Conservation (phyloP, 2,888 invertebrate genomes). For the Keiferia lycopersicella region DNA sequence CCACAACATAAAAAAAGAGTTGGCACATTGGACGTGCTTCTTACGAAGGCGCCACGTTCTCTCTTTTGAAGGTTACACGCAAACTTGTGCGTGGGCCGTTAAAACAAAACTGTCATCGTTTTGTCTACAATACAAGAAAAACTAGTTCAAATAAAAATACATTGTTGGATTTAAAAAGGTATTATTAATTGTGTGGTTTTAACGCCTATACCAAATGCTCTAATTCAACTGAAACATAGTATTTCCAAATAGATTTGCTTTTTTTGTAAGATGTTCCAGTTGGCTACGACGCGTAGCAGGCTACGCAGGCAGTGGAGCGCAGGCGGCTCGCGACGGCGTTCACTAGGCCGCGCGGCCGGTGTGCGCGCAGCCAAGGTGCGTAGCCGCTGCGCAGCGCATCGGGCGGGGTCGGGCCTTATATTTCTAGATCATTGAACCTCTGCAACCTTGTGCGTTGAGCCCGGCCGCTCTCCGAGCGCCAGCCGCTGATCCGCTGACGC, state of each 20-base stretch:
- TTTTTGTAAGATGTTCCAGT: background rate
- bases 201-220: too few relatives aligned
- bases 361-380: slow-evolving; percentile 45
- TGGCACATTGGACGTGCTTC: slow-evolving; percentile 78
- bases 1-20: slow-evolving; percentile 69
- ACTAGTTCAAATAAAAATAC: slow-evolving; percentile 59
- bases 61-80: slow-evolving; percentile 75
- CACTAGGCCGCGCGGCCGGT: slow-evolving; percentile 33
- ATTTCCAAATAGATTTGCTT: background rate
- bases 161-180: background rate
- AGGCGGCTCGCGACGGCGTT: slow-evolving; percentile 36
- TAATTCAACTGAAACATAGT: background rate
- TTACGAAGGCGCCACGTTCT: slow-evolving; percentile 64
- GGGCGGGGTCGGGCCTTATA: slow-evolving; percentile 77
- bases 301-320: background rate
- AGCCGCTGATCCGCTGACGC: slow-evolving; percentile 60
- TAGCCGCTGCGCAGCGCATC: slow-evolving; percentile 47
- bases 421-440: slow-evolving; percentile 81
- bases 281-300: slow-evolving; percentile 41
- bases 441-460: slow-evolving; percentile 80
- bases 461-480: slow-evolving; percentile 73
- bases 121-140: slow-evolving; percentile 39
- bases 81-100: slow-evolving; percentile 68
- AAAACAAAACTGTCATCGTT: slow-evolving; percentile 67
- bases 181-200: too few relatives aligned